Percentiles rank a stretch among this genome's conserved stretches.
Evolutionary conservation across 2,888 invertebrate genomes (phyloP).

Genomic region (Caradrina clavipalpis): DNA sequence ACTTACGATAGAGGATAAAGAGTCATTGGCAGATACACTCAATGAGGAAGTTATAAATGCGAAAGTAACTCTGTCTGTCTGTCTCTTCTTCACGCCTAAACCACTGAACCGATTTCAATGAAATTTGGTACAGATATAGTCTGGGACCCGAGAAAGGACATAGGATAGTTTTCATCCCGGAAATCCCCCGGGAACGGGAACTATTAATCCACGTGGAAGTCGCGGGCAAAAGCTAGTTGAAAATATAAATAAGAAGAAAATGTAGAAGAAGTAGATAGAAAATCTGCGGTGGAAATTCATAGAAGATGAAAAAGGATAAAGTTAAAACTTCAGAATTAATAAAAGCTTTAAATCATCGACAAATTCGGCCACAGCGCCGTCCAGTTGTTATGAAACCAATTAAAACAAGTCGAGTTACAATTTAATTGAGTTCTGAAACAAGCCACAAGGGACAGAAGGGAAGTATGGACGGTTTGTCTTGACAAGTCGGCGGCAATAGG

Average conservation of each 20-base stretch:
- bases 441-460: slow-evolving; percentile 18
- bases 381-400: slow-evolving; percentile 42
- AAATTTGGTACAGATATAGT: too few species aligned
- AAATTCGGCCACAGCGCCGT: slow-evolving; percentile 1
- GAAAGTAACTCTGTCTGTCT: too few species aligned
- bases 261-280: too few species aligned
- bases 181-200: too few species aligned
- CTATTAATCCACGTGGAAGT: too few species aligned
- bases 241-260: too few species aligned
- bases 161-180: too few species aligned
- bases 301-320: neutral
- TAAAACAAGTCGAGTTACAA: slow-evolving; percentile 37
- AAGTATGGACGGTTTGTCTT: slow-evolving; percentile 1
- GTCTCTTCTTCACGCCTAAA: too few species aligned
- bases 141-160: too few species aligned
- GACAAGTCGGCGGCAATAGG: slow-evolving; percentile 2
- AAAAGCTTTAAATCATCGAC: neutral
- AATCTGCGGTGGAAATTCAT: neutral
- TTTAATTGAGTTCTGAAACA: slow-evolving; percentile 44
- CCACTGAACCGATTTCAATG: too few species aligned
- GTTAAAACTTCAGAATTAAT: neutral
- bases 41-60: neutral
- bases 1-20: slow-evolving; percentile 3
- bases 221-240: too few species aligned
- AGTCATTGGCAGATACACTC: neutral